These are phyloP conservation scores for Myotis planiceps DNA, from an alignment of 2,797 vertebrate genomes.

Conservation along the genomic window DNA sequence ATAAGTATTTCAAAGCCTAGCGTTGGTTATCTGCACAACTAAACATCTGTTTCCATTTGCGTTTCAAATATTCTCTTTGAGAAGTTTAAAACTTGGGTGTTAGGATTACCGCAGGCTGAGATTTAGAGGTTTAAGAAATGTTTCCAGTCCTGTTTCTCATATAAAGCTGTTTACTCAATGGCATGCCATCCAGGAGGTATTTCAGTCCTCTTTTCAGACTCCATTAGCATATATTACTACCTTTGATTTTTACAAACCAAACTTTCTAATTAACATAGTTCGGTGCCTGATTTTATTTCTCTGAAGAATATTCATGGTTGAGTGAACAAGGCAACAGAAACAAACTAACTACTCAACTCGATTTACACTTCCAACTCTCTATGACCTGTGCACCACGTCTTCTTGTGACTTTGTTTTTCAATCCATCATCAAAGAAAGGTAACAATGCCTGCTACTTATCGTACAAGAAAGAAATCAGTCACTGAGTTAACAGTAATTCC, in stretches of 20 bases:
- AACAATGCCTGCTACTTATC: neutral
- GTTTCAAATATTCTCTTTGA: slow-evolving; percentile 20
- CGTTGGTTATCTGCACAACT: neutral
- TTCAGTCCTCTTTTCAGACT: slow-evolving; percentile 32
- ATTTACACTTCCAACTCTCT: neutral
- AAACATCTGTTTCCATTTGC: slow-evolving; percentile 52
- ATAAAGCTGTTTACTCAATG: neutral
- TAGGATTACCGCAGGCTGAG: neutral
- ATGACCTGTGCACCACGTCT: neutral
- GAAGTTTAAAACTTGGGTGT: slow-evolving; percentile 44
- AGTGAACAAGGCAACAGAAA: neutral
- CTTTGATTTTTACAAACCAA: neutral
- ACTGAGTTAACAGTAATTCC: neutral
- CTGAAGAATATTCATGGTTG: neutral
- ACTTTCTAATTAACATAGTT: slow-evolving; percentile 16
- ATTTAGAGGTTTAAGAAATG: neutral
- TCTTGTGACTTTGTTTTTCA: slow-evolving; percentile 34
- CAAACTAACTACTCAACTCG: neutral
- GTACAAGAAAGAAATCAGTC: neutral
- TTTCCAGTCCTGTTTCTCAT: neutral
- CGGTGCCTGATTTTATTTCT: neutral
- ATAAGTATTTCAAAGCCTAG: slow-evolving; percentile 27
- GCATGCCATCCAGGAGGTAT: neutral
- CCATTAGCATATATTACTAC: neutral
- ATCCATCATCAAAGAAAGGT: neutral